Evolutionary conservation across 2,113 vertebrate species (phyloP), one percentile per base, ranked within the genome.

Genomic region (Neolamprologus variostigma): DNA sequence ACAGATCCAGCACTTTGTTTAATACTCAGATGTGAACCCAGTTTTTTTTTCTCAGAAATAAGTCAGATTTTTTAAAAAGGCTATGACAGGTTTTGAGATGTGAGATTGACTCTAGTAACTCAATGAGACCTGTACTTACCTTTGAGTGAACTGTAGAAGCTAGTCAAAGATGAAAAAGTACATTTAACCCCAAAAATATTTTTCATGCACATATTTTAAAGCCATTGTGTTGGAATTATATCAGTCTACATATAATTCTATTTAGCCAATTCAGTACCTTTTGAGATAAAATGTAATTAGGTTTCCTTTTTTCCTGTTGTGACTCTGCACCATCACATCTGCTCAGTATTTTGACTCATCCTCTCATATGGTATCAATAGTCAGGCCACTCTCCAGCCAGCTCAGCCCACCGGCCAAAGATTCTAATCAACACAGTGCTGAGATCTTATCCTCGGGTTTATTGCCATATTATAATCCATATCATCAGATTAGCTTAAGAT

Each of bases 311-410:
- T 28, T 26, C 57, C 79, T 92, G 84, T 88, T 90, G 78, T 84
- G 81, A 83, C 83, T 89, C 6, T 42, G 37, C 80, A 90, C 82
- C 80, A 54, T 88, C 82, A 87, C 93, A 94, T 94, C 93, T 94
- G 93, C 85, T 88, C 81, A 86, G 59, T 93, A 83, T 92, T 93
- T 95, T 83, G 86, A 91, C 90, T 93, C 88, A 88, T 94, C 82
- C 82, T 90, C 84, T 91, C 94, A 94, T 94, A 91, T 95, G 94
- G 93, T 86, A 94, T 91, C 92, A 95, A 92, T 94, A 92, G 78
- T 50, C 86, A 33, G 84, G 54, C 50, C 57, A 4, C 80, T 89
- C 85, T 92, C 14, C 81, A 76, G 90, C 92, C 94, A 93, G 47
- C 82, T 47, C 9, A 2, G 63, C 51, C 78, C 19, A 10, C n/a